Percentiles rank a stretch among this genome's conserved stretches.
These are phyloP conservation scores for Platycheirus albimanus DNA, from an alignment of 2,888 invertebrate species.

Conservation along the genomic window DNA sequence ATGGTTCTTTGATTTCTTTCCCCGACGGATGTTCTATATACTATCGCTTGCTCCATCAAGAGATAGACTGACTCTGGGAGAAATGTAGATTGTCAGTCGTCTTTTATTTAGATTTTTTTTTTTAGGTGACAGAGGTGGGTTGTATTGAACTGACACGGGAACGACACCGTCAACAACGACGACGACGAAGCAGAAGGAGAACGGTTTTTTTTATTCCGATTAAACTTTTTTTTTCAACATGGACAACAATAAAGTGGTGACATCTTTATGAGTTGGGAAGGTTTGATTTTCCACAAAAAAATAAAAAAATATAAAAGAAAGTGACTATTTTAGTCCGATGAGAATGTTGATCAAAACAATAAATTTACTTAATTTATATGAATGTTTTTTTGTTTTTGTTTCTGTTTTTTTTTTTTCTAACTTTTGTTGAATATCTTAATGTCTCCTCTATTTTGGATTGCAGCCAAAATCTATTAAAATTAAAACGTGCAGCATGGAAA, in stretches of 20 bases:
- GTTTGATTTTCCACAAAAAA: conserved; percentile 25
- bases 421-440: conserved; percentile 24
- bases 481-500: conserved; percentile 32
- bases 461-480: conserved; percentile 41
- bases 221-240: conserved; percentile 31
- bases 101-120: conserved; percentile 30
- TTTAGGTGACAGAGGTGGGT: conserved; percentile 52
- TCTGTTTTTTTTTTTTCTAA: conserved; percentile 19
- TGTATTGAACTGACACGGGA: conserved; percentile 15
- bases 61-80: conserved; percentile 38
- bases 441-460: conserved; percentile 9
- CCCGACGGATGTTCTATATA: conserved; percentile 31
- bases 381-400: conserved; percentile 36
- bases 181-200: conserved; percentile 25
- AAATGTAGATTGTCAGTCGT: conserved; percentile 35
- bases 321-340: conserved; percentile 35
- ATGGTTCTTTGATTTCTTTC: conserved; percentile 52
- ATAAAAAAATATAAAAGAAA: conserved; percentile 23
- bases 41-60: conserved; percentile 41
- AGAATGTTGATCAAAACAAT: conserved; percentile 58
- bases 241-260: conserved; percentile 55
- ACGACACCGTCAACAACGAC: background rate
- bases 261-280: conserved; percentile 62
- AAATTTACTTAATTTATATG: conserved; percentile 63
- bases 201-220: conserved; percentile 17